phyloP scores from a whole-genome alignment of 2,113 vertebrate genomes.

The Marcusenius ussheri region DNA sequence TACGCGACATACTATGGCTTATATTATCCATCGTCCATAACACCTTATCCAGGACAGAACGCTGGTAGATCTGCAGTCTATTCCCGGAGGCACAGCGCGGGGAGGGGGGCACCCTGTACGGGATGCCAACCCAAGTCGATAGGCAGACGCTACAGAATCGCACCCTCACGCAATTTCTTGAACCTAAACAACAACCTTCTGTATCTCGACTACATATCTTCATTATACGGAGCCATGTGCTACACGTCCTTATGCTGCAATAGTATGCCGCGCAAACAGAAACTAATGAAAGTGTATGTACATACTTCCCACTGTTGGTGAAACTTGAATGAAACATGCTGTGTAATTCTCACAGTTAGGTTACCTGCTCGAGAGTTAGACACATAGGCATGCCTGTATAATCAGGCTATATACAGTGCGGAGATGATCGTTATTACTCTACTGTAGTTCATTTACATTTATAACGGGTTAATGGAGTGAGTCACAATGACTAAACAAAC shows the following conservation, averaged over 20 bases:
- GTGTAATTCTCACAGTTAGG: not conserved
- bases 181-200: not conserved
- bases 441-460: not conserved
- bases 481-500: slow-evolving; percentile 53
- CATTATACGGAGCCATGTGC: not conserved
- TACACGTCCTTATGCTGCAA: not conserved
- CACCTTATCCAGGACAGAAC: not conserved
- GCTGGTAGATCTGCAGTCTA: not conserved
- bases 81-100: not conserved
- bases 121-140: not conserved
- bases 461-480: not conserved
- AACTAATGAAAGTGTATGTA: not conserved
- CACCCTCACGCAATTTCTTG: not conserved
- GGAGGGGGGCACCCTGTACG: not conserved
- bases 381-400: not conserved
- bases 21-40: not conserved
- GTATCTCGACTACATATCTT: not conserved
- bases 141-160: not conserved
- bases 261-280: not conserved
- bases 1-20: not conserved
- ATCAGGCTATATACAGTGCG: not conserved
- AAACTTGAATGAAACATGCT: too few relatives aligned
- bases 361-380: not conserved
- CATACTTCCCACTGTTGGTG: not conserved
- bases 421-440: not conserved